These are phyloP conservation scores for Danio choprae DNA, from an alignment of 2,797 vertebrate species.

Conservation along the genomic window DNA sequence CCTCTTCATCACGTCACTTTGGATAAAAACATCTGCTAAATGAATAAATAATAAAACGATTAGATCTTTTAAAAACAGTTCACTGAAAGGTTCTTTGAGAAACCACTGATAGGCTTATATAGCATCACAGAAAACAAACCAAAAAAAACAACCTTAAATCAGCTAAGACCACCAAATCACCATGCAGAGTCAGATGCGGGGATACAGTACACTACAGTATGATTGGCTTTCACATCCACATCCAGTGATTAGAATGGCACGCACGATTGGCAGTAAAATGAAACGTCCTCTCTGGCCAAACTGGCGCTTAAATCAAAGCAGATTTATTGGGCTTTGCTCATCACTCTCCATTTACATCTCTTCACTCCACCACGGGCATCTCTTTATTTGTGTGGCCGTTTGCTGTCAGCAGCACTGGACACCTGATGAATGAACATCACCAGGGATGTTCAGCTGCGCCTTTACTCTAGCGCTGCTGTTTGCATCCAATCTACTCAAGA, in stretches of 20 bases:
- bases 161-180: background rate
- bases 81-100: too few relatives aligned
- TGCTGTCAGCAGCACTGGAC: constrained; percentile 21
- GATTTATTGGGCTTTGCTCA: constrained; percentile 29
- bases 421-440: constrained; percentile 32
- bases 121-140: too few relatives aligned
- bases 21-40: too few relatives aligned
- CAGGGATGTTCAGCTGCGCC: background rate
- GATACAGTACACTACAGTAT: background rate
- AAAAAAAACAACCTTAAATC: too few relatives aligned
- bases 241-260: constrained; percentile 19
- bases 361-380: constrained; percentile 8
- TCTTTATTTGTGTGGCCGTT: constrained; percentile 17
- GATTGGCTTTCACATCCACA: background rate
- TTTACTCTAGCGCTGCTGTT: constrained; percentile 8
- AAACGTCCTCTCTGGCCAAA: constrained; percentile 35
- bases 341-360: constrained; percentile 22
- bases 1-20: too few relatives aligned
- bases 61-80: too few relatives aligned
- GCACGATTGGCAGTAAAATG: constrained; percentile 35
- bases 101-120: too few relatives aligned
- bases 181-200: background rate
- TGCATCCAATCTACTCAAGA: constrained; percentile 1
- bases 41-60: too few relatives aligned
- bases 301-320: constrained; percentile 23